Base-by-base conservation (phyloP, 2,113 vertebrate species). In the Irena cyanogastra region DNA sequence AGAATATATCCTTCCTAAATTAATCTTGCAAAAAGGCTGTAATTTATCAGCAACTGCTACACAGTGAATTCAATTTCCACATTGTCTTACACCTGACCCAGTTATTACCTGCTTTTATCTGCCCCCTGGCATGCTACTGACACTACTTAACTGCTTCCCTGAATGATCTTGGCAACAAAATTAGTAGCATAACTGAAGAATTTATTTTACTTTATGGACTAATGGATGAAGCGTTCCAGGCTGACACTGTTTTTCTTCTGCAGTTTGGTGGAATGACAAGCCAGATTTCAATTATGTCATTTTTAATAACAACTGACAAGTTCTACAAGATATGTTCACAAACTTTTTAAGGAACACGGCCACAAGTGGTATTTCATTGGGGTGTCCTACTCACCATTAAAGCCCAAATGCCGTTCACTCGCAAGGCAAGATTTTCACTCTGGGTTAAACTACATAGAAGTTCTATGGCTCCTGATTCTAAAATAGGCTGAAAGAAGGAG, bases 341-440 rank as follows among this genome's bases (percentile, higher is more conserved):
- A 53, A 19, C 44, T 31, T 71, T 18, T 42, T 8, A 49, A 83
- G 42, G 64, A 35, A 30, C 22, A 63, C 23, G 42, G 44, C 10
- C 35, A 35, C 64, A 49, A 3, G 41, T 3, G 35, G 31, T 9
- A 2, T 56, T 77, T 42, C 35, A 37, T 0, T 22, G 31, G 10
- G 7, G 56, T 54, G 35, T 44, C 69, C 94, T 83, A 96, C 98
- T 97, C 96, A 99, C 99, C 99, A 99, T 99, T 94, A 99, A 98
- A 96, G 99, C 99, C 99, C 99, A 99, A 97, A 99, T 99, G 94
- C 99, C 99, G 4, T 99, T 99, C 92, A 99, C 99, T 93, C 99
- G 97, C 95, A 99, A 98, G 50, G 99, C 99, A 81, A 99, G 98
- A 91, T 99, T 99, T 96, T 99, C 99, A 97, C 99, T 99, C 97